Evolutionary conservation across 92 coral and sea anemone species (phyloP).

Genomic region (Palythoa grandiflora): DNA sequence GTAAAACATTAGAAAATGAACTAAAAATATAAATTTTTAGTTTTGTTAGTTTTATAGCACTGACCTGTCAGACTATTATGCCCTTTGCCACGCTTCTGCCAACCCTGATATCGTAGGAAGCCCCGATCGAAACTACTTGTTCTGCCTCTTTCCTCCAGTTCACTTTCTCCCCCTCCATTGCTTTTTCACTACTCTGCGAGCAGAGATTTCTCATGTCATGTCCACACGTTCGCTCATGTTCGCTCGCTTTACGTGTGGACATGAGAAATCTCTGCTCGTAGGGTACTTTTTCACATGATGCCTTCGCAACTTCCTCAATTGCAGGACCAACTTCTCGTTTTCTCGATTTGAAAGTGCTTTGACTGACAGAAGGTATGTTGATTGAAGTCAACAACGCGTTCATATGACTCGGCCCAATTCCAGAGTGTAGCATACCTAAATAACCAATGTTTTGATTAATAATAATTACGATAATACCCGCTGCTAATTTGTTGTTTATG

Average conservation of each 20-base stretch:
- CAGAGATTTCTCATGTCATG: too few relatives aligned
- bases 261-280: too few relatives aligned
- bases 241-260: too few relatives aligned
- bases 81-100: slow-evolving; percentile 29
- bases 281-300: slow-evolving; percentile 12
- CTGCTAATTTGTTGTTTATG: slow-evolving; percentile 56
- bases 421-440: slow-evolving; percentile 64
- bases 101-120: slow-evolving; percentile 25
- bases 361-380: slow-evolving; percentile 55
- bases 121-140: slow-evolving; percentile 31
- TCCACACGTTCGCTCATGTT: too few relatives aligned
- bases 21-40: too few relatives aligned
- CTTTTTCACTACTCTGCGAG: too few relatives aligned
- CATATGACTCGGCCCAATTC: slow-evolving; percentile 57
- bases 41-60: background rate
- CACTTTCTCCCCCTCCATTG: slow-evolving; percentile 2
- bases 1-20: too few relatives aligned
- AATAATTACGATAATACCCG: slow-evolving; percentile 32
- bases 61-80: slow-evolving; percentile 47
- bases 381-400: slow-evolving; percentile 58
- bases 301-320: slow-evolving; percentile 32
- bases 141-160: slow-evolving; percentile 25
- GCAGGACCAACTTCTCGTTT: too few relatives aligned
- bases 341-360: too few relatives aligned
- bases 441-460: slow-evolving; percentile 26